These are phyloP conservation scores for Dermolepida albohirtum DNA, from an alignment of 2,888 invertebrate species.

Conservation along the genomic window DNA sequence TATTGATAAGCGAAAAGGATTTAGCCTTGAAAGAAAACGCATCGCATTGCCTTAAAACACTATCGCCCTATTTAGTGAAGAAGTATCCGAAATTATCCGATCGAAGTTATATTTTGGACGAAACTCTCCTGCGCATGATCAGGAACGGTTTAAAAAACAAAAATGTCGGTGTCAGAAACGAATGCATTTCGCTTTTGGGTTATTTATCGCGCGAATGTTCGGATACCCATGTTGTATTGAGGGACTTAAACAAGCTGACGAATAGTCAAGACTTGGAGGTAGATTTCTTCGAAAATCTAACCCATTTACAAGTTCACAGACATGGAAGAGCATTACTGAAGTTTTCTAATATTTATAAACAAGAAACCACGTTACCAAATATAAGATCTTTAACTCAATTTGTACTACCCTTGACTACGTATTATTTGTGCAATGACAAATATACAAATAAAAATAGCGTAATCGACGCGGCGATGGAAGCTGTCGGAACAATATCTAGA, in stretches of 20 bases:
- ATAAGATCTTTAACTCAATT: constrained; percentile 84
- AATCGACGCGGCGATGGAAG: constrained; percentile 87
- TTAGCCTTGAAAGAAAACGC: constrained; percentile 85
- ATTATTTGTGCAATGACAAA: constrained; percentile 82
- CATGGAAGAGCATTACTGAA: constrained; percentile 85
- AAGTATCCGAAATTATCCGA: constrained; percentile 69
- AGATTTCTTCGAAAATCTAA: constrained; percentile 95
- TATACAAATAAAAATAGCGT: constrained; percentile 82
- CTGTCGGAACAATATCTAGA: constrained; percentile 80
- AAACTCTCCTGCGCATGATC: constrained; percentile 79
- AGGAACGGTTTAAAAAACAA: constrained; percentile 78
- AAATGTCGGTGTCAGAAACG: constrained; percentile 80
- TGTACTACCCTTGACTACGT: constrained; percentile 84
- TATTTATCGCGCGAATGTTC: constrained; percentile 80
- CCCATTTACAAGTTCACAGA: constrained; percentile 88
- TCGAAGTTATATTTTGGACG: constrained; percentile 77
- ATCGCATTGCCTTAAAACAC: constrained; percentile 76
- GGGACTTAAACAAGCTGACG: constrained; percentile 76
- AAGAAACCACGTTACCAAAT: constrained; percentile 71
- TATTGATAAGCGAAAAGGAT: constrained; percentile 83
- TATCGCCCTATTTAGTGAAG: constrained; percentile 74
- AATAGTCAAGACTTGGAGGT: constrained; percentile 83
- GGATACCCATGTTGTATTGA: constrained; percentile 76
- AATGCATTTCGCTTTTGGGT: constrained; percentile 83
- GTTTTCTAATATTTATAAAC: constrained; percentile 76